Conservation (phyloP, 1,140 invertebrate genomes). For the Colletes latitarsis region DNA sequence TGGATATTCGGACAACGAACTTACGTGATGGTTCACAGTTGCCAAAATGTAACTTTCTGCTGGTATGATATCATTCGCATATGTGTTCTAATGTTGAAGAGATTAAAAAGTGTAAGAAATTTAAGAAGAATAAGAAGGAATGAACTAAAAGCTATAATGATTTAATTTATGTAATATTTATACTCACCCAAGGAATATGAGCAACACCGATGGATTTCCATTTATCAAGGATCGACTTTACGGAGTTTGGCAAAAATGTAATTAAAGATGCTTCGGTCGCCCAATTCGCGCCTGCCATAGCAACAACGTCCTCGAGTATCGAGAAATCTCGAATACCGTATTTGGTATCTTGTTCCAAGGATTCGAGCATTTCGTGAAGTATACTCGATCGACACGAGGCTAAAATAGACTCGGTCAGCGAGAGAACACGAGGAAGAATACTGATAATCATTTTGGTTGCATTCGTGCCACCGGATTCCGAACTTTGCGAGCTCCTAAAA, state of each 20-base stretch:
- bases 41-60: conserved; percentile 90
- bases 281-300: conserved; percentile 83
- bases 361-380: conserved; percentile 82
- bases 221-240: conserved; percentile 84
- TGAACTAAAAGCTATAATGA: too few relatives aligned
- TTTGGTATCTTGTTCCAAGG: conserved; percentile 78
- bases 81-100: conserved; percentile 83
- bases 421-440: conserved; percentile 84
- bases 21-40: conserved; percentile 83
- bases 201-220: conserved; percentile 83
- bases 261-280: conserved; percentile 83
- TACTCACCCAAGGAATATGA: conserved; percentile 80
- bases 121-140: not conserved
- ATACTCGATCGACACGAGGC: conserved; percentile 81
- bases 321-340: conserved; percentile 81
- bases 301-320: conserved; percentile 83
- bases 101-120: not conserved
- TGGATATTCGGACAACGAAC: conserved; percentile 82
- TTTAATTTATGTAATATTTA: too few relatives aligned
- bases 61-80: conserved; percentile 90
- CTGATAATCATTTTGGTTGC: conserved; percentile 81
- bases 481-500: conserved; percentile 59
- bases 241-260: conserved; percentile 82
- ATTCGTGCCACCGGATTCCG: conserved; percentile 66
- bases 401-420: conserved; percentile 84